phyloP scores from a whole-genome alignment of 2,888 invertebrate species.

The Perizoma flavofasciatum region DNA sequence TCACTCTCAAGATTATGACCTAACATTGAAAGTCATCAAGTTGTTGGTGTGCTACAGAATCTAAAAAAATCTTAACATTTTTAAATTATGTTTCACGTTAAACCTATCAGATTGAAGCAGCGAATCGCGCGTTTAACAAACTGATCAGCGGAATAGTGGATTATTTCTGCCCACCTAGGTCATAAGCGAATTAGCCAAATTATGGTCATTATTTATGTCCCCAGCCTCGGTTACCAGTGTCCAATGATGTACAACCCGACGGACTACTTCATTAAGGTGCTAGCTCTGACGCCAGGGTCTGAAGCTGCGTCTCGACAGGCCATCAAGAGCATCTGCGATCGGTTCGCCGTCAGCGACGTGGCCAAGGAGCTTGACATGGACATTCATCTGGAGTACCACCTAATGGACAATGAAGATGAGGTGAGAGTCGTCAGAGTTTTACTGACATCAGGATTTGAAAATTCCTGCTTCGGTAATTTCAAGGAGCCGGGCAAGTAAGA shows the following conservation, averaged over 20 bases:
- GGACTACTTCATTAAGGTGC: constrained; percentile 93
- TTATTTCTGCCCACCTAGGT: too few relatives aligned
- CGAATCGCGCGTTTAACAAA: too few relatives aligned
- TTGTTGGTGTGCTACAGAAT: too few relatives aligned
- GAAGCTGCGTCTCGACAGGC: constrained; percentile 88
- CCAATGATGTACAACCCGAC: constrained; percentile 95
- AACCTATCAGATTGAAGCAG: too few relatives aligned
- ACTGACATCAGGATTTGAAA: neutral
- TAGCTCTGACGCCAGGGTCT: constrained; percentile 91
- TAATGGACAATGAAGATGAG: constrained; percentile 79
- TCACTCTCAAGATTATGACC: too few relatives aligned
- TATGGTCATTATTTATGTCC: neutral
- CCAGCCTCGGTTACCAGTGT: constrained; percentile 89
- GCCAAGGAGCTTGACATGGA: constrained; percentile 90
- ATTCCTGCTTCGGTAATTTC: too few relatives aligned
- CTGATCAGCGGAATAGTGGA: too few relatives aligned
- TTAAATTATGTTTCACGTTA: too few relatives aligned
- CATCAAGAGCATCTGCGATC: constrained; percentile 89
- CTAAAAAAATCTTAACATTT: too few relatives aligned
- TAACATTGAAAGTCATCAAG: too few relatives aligned
- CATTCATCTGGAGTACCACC: constrained; percentile 88
- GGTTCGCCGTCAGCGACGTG: constrained; percentile 90
- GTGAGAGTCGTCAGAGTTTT: constrained; percentile 47
- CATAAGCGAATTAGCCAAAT: too few relatives aligned
- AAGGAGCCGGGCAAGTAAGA: too few relatives aligned